Conservation (phyloP, 2,797 vertebrate species). For the Odontamblyopus rebecca region DNA sequence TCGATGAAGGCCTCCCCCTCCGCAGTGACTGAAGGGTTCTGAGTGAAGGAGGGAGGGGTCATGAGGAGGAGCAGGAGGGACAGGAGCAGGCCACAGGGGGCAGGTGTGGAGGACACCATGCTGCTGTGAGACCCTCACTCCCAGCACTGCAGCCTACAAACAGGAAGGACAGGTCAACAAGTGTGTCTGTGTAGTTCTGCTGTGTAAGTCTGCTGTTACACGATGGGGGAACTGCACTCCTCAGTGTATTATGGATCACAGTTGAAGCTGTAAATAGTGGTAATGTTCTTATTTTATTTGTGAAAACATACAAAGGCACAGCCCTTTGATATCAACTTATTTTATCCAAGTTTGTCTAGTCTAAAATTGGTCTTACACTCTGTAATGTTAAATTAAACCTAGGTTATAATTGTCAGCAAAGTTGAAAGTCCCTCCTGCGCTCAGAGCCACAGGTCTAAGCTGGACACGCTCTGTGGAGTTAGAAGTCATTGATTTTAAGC, state of each 20-base stretch:
- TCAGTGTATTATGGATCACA: neutral
- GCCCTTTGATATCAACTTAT: neutral
- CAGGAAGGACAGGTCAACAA: slow-evolving; percentile 1
- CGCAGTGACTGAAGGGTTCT: slow-evolving; percentile 50
- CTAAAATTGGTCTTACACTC: neutral
- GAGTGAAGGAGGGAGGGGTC: slow-evolving; percentile 38
- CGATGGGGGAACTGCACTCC: neutral
- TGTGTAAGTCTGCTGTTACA: neutral
- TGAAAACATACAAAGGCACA: neutral
- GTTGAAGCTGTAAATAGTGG: neutral
- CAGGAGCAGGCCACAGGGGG: slow-evolving; percentile 43
- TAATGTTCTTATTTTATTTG: neutral
- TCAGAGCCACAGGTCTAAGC: neutral
- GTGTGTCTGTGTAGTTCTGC: neutral
- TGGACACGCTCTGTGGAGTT: slow-evolving; percentile 6
- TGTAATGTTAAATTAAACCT: neutral
- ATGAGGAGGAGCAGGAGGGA: slow-evolving; percentile 37
- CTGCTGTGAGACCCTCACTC: slow-evolving; percentile 33
- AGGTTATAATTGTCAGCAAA: neutral
- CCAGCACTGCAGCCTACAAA: slow-evolving; percentile 31
- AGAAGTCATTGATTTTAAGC: slow-evolving; percentile 22
- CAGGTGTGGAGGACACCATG: slow-evolving; percentile 44
- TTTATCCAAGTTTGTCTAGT: neutral
- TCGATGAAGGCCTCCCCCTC: slow-evolving; percentile 19
- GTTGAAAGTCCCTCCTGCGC: neutral